Conservation (phyloP, 2,797 vertebrate species). For the Clamator glandarius region DNA sequence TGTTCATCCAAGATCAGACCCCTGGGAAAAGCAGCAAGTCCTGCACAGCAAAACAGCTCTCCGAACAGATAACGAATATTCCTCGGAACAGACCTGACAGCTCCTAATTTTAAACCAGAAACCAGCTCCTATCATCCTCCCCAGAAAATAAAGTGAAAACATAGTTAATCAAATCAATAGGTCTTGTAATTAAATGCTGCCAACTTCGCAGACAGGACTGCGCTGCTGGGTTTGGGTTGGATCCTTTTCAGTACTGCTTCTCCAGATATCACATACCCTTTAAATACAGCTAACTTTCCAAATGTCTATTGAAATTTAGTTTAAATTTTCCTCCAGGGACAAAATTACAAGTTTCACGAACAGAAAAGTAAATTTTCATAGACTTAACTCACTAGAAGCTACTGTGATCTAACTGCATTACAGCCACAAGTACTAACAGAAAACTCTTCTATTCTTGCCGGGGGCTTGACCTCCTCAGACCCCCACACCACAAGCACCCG, state of each 20-base stretch:
- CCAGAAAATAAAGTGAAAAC: conserved; percentile 26
- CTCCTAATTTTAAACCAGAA: background rate
- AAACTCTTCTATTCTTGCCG: background rate
- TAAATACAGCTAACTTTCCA: background rate
- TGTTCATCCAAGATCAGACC: background rate
- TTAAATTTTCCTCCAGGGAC: background rate
- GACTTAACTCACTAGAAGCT: background rate
- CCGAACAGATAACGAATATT: background rate
- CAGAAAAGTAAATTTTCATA: background rate
- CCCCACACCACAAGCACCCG: rapidly evolving
- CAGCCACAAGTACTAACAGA: background rate
- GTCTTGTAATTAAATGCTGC: conserved; percentile 15
- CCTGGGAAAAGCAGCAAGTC: background rate
- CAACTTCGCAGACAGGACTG: background rate
- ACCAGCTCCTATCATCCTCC: background rate
- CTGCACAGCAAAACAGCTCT: background rate
- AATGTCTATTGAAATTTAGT: background rate
- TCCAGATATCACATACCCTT: background rate
- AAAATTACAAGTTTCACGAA: background rate
- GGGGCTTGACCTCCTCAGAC: background rate
- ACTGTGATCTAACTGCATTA: background rate
- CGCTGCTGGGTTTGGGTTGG: background rate
- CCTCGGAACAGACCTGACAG: background rate
- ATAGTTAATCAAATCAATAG: conserved; percentile 29
- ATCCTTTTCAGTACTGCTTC: background rate